Evolutionary conservation across 2,888 invertebrate species (phyloP), one percentile per base, ranked within the genome.

Genomic region (Agrotis exclamationis): DNA sequence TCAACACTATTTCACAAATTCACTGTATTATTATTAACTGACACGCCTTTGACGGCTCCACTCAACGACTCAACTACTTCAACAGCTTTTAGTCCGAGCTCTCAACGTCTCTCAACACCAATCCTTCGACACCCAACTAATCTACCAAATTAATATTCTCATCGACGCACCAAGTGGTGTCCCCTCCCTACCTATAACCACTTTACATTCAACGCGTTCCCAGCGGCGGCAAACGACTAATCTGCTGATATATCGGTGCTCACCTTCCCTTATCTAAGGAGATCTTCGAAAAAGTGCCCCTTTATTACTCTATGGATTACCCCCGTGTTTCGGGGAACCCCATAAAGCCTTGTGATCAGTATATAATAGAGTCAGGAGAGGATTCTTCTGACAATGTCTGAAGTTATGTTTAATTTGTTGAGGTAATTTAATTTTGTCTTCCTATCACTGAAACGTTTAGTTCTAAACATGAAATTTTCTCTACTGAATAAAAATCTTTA

Each of bases 211-310:
- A 93, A 86, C 91, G 91, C 90, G 80, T 79, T 88, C 89, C 79
- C 88, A 86, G 80, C 83, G 89, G 89, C 91, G 90, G 92, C 89
- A 92, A 93, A 92, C 91, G 94, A 93, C 95, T 95, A 96, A 96
- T 96, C 96, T 93, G 89, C 89, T 95, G 94, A 95, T 95, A 95
- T 95, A 95, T 95, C 92, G 94, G 84, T 93, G 90, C 92, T 94
- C 93, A 94, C 95, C 95, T 95, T 91, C 91, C 91, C 92, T 93
- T 94, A 95, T 94, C 94, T 92, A 85, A 86, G 81, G 80, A 90
- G 92, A 94, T 95, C 94, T 81, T 59, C 89, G 90, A 93, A 95
- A 94, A 95, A 94, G 93, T 93, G 90, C 89, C 90, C 90, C 92
- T 92, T 94, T 94, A 94, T 95, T 93, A 92, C 87, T 79, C 85